Base-by-base conservation (phyloP, 1,140 invertebrate genomes). In the Scaptodrosophila lebanonensis region DNA sequence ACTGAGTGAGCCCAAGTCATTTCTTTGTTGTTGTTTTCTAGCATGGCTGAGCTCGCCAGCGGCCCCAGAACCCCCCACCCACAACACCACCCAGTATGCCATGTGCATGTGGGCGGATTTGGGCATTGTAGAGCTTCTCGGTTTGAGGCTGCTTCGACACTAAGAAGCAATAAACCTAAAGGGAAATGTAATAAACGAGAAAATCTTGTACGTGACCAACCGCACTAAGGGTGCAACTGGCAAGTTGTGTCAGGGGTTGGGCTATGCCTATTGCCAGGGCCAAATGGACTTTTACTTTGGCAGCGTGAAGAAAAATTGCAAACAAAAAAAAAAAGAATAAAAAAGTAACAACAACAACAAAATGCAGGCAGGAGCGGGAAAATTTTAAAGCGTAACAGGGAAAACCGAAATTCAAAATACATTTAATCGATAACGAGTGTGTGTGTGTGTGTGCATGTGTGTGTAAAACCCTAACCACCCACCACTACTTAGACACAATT, bases 151-250 rank as follows among this genome's bases (percentile, higher is more conserved):
- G 60, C 15, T 56, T 73, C 75, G 75, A 79, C 75, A 79, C 75
- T 79, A 82, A 82, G 75, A 83, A 85, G 76, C 83, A 83, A 85
- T 85, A 85, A 85, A 85, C 71, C 83, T 72, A 79, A 83, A 85
- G 83, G 77, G 83, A 85, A 85, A 85, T 85, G 83, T 85, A 85
- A 85, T 85, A 85, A 85, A 85, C 77, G 83, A 85, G 83, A 71
- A 85, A 85, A 85, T 85, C 83, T 85, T 82, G 73, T 85, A 85
- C 83, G 83, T 85, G 83, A 85, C 83, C 83, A 83, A 85, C 83
- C 77, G 64, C 77, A 83, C 72, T 68, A 67, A 52, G 39, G 72
- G 49, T 61, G 49, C 57, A 45, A 29, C 32, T 27, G 32, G 20
- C 20, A 39, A 33, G 33, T 40, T n/a, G 9, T 15, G 29, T 9